Conservation (phyloP, 2,113 vertebrate species). For the Vicugna pacos region DNA sequence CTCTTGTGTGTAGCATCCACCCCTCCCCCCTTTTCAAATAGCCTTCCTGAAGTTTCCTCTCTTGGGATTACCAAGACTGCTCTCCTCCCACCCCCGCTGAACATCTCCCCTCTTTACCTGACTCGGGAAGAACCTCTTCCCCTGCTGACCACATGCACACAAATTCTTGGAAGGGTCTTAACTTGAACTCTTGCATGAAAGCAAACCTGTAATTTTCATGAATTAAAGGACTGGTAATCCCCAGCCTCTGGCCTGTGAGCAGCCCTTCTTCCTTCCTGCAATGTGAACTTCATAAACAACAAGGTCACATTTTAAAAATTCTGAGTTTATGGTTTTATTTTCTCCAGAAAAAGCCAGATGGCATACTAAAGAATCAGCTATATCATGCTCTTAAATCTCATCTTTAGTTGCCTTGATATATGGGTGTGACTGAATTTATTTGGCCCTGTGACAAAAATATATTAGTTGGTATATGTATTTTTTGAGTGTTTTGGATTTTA, state of each 20-base stretch:
- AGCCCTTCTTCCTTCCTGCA: constrained; percentile 15
- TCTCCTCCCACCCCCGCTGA: neutral
- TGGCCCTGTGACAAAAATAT: neutral
- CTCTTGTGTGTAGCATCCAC: accelerated
- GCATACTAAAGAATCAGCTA: neutral
- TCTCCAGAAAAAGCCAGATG: neutral
- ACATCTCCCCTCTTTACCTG: neutral
- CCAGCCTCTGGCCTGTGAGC: neutral
- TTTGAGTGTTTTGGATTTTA: neutral
- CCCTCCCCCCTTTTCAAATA: neutral
- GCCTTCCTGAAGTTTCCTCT: neutral
- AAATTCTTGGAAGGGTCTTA: constrained; percentile 64
- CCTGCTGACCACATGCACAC: constrained; percentile 47
- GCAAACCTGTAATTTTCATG: constrained; percentile 74
- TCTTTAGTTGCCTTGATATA: neutral
- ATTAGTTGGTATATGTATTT: neutral
- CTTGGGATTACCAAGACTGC: neutral
- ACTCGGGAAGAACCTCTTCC: neutral
- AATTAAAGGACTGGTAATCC: constrained; percentile 66
- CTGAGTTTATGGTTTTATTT: constrained; percentile 46
- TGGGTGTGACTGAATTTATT: neutral
- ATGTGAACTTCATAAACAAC: constrained; percentile 40
- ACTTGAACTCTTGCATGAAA: constrained; percentile 59
- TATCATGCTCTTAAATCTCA: neutral
- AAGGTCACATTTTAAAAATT: constrained; percentile 24